Conservation (phyloP, 2,888 invertebrate species). For the Clitarchus hookeri region DNA sequence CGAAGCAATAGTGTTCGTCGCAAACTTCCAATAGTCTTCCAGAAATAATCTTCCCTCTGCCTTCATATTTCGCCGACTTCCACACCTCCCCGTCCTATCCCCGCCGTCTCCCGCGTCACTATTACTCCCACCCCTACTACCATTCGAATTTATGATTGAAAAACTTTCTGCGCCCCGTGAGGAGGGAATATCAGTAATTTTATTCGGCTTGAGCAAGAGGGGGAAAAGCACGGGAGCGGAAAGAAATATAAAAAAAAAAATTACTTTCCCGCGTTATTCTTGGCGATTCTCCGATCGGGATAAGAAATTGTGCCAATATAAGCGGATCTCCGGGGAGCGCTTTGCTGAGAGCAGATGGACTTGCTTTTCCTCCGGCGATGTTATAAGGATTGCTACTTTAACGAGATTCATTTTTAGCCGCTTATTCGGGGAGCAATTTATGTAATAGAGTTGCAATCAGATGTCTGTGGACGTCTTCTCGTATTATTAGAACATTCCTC, state of each 20-base stretch:
- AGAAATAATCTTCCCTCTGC: background rate
- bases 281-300: background rate
- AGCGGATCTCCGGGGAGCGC: background rate
- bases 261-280: too few relatives aligned
- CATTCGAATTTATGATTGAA: background rate
- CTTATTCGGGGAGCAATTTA: too few relatives aligned
- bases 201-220: background rate
- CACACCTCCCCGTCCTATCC: too few relatives aligned
- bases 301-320: constrained; percentile 8
- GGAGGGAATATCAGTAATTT: background rate
- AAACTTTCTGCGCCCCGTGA: background rate
- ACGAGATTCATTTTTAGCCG: too few relatives aligned
- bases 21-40: constrained; percentile 2
- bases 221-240: background rate
- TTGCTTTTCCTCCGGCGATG: background rate
- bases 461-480: too few relatives aligned
- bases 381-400: too few relatives aligned
- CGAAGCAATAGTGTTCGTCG: background rate
- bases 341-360: background rate
- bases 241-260: too few relatives aligned
- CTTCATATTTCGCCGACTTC: background rate
- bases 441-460: too few relatives aligned
- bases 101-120: too few relatives aligned
- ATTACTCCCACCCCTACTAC: background rate
- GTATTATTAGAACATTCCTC: too few relatives aligned